These are phyloP conservation scores for Sitta europaea DNA, from an alignment of 2,113 vertebrate species.

Conservation along the genomic window DNA sequence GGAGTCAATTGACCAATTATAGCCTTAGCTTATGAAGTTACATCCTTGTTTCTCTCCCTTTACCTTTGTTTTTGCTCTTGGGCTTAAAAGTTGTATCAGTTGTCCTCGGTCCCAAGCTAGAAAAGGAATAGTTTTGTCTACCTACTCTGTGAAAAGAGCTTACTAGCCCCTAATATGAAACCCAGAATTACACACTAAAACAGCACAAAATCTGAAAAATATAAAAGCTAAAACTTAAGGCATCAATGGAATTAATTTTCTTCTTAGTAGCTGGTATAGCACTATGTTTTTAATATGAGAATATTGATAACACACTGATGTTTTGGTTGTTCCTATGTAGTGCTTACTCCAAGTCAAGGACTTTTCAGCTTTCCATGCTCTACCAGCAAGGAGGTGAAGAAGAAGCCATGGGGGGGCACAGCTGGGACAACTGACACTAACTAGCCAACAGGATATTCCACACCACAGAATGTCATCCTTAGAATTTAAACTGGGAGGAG, in stretches of 20 bases:
- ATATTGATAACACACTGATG: background rate
- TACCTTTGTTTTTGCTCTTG: too few species aligned
- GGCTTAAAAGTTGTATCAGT: too few species aligned
- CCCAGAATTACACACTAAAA: too few species aligned
- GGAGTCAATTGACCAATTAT: too few species aligned
- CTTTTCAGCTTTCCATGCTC: background rate
- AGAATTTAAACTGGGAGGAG: background rate
- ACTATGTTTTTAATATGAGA: background rate
- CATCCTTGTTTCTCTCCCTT: too few species aligned
- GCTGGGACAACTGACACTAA: background rate
- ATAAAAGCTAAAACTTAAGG: too few species aligned
- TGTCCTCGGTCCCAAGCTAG: too few species aligned
- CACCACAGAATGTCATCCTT: background rate
- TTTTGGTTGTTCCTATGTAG: background rate
- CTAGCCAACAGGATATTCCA: background rate
- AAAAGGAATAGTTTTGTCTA: too few species aligned
- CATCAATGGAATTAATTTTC: background rate
- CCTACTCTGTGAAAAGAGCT: too few species aligned
- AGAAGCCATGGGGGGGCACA: accelerated
- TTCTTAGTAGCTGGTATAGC: background rate
- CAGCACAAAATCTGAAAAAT: too few species aligned
- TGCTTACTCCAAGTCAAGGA: background rate
- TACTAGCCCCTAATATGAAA: too few species aligned
- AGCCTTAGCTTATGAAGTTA: too few species aligned
- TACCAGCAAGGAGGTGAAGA: background rate